These are phyloP conservation scores for Cremastobaeus sp. DNA, from an alignment of 2,888 invertebrate genomes.

Conservation along the genomic window DNA sequence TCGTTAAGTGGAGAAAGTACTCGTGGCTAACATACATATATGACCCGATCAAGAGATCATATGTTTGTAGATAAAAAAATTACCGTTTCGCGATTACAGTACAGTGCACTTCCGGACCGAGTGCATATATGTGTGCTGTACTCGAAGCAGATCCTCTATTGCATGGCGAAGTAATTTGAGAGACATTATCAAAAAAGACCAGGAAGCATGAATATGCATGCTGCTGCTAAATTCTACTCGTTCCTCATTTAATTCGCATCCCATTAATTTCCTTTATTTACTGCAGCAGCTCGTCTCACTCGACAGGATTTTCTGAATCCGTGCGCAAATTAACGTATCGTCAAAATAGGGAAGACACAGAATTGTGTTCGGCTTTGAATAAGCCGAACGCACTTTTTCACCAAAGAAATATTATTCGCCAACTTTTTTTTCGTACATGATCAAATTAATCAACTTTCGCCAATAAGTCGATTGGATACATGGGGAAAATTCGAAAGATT, in stretches of 20 bases:
- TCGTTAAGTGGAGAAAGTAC: slow-evolving; percentile 56
- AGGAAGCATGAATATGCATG: slow-evolving; percentile 64
- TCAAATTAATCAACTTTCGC: too few species aligned
- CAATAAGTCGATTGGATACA: too few species aligned
- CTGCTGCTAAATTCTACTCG: slow-evolving; percentile 59
- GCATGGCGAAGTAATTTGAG: slow-evolving; percentile 62
- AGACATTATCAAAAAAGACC: slow-evolving; percentile 63
- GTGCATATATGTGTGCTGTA: slow-evolving; percentile 63
- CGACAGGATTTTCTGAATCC: slow-evolving; percentile 62
- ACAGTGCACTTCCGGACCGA: slow-evolving; percentile 66
- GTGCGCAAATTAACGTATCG: slow-evolving; percentile 60
- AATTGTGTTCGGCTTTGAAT: slow-evolving; percentile 11
- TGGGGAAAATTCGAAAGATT: slow-evolving; percentile 21
- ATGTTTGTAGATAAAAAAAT: slow-evolving; percentile 65
- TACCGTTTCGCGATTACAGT: slow-evolving; percentile 65
- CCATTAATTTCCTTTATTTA: slow-evolving; percentile 61
- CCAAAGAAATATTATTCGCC: too few species aligned
- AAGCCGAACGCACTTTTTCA: too few species aligned
- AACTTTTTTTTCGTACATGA: too few species aligned
- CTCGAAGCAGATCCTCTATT: slow-evolving; percentile 58
- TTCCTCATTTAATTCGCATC: slow-evolving; percentile 61
- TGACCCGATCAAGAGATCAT: slow-evolving; percentile 61
- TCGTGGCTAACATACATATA: slow-evolving; percentile 56
- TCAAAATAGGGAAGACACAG: slow-evolving; percentile 52
- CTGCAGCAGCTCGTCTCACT: slow-evolving; percentile 62